Evolutionary conservation across 2,888 invertebrate genomes (phyloP).

Genomic region (Clostera curtula): DNA sequence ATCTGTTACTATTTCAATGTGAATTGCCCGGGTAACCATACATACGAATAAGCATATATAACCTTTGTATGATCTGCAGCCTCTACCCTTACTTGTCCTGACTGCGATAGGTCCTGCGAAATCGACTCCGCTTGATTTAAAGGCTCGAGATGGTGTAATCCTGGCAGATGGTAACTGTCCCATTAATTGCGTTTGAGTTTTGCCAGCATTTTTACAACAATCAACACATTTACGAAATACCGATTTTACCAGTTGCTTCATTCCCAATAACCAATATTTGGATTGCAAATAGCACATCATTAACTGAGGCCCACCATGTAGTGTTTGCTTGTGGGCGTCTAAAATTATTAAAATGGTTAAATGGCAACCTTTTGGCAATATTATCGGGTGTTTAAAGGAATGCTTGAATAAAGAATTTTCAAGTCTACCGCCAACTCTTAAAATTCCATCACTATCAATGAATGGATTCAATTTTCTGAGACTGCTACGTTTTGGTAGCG

Average conservation of each 20-base stretch:
- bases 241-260: background rate
- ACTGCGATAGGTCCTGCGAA: constrained; percentile 2
- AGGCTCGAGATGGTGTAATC: background rate
- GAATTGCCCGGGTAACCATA: constrained; percentile 1
- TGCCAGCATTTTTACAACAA: constrained; percentile 2
- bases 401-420: background rate
- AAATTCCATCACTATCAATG: no score
- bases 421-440: background rate
- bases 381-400: constrained; percentile 2
- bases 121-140: background rate
- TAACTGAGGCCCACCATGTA: no score
- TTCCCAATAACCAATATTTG: constrained; percentile 3
- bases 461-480: no score
- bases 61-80: constrained; percentile 1
- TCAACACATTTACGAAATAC: constrained; percentile 1
- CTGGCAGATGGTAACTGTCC: constrained; percentile 1
- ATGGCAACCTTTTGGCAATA: background rate
- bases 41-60: no score
- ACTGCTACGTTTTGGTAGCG: no score
- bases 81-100: constrained; percentile 3
- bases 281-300: constrained; percentile 1
- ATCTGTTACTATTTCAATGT: constrained; percentile 1
- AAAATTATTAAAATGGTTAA: background rate
- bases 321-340: no score
- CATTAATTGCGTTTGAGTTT: background rate